These are phyloP conservation scores for Vanessa tameamea DNA, from an alignment of 1,140 invertebrate species.

Conservation along the genomic window DNA sequence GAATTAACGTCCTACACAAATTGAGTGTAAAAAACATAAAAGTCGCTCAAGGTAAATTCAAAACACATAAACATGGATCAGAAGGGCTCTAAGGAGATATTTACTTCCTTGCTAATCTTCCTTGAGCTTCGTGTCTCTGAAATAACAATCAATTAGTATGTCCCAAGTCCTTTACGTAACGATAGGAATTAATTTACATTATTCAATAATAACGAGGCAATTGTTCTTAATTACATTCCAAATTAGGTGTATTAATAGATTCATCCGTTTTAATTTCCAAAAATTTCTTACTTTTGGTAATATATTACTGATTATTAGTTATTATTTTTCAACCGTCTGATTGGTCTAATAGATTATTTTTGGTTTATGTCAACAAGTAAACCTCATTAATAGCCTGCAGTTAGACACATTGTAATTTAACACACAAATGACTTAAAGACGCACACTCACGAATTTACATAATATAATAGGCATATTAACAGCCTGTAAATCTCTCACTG, in stretches of 20 bases:
- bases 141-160: slow-evolving; percentile 27
- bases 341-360: too few relatives aligned
- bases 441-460: neutral
- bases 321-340: too few relatives aligned
- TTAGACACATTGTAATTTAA: too few relatives aligned
- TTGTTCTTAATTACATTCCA: slow-evolving; percentile 2
- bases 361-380: too few relatives aligned
- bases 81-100: neutral
- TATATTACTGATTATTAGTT: too few relatives aligned
- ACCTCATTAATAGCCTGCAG: too few relatives aligned
- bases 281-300: neutral
- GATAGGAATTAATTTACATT: neutral
- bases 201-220: neutral
- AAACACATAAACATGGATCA: slow-evolving; percentile 5
- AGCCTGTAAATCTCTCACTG: too few relatives aligned
- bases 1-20: neutral
- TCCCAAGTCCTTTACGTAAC: neutral
- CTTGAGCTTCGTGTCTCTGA: slow-evolving; percentile 17
- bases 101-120: slow-evolving; percentile 13
- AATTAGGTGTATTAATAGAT: neutral
- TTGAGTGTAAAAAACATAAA: neutral
- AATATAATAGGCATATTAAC: too few relatives aligned
- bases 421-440: neutral
- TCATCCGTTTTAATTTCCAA: neutral
- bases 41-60: slow-evolving; percentile 1